A percentile compares a stretch with the other conserved stretches of the same genome.
Conservation (phyloP, 1,140 invertebrate species). For the Solenopsis invicta region DNA sequence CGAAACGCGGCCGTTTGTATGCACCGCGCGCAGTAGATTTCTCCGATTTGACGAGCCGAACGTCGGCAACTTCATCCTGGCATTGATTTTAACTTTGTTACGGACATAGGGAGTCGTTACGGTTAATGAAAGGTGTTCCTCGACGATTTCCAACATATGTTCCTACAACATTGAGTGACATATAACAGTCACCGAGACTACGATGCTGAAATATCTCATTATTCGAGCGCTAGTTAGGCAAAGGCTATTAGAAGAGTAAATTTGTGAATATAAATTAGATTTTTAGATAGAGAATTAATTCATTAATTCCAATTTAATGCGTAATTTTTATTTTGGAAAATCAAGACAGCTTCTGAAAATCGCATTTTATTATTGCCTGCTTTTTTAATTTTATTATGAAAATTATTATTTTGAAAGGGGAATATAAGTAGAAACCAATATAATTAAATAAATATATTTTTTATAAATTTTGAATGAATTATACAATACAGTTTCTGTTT, state of each 20-base stretch:
- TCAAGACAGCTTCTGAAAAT: neutral
- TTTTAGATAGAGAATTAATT: neutral
- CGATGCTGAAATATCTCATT: neutral
- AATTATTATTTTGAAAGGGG: neutral
- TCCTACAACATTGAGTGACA: neutral
- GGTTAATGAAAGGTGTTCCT: conserved; percentile 37
- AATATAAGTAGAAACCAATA: neutral
- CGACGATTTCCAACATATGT: conserved; percentile 9
- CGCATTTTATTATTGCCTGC: neutral
- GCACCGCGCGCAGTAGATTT: conserved; percentile 39
- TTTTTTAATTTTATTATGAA: neutral
- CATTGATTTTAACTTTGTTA: conserved; percentile 59
- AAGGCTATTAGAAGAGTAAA: neutral
- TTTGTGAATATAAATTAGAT: neutral
- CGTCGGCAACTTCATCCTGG: conserved; percentile 39
- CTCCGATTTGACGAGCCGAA: conserved; percentile 57
- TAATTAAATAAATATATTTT: conserved; percentile 11
- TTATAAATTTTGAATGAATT: neutral
- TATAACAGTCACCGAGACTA: neutral
- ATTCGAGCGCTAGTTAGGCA: neutral
- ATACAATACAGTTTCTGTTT: neutral
- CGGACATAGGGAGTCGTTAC: conserved; percentile 5
- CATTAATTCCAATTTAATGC: neutral
- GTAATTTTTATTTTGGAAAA: neutral
- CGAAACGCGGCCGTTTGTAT: conserved; percentile 57